phyloP scores from a whole-genome alignment of 1,140 invertebrate species.

The Cardiocondyla obscurior region DNA sequence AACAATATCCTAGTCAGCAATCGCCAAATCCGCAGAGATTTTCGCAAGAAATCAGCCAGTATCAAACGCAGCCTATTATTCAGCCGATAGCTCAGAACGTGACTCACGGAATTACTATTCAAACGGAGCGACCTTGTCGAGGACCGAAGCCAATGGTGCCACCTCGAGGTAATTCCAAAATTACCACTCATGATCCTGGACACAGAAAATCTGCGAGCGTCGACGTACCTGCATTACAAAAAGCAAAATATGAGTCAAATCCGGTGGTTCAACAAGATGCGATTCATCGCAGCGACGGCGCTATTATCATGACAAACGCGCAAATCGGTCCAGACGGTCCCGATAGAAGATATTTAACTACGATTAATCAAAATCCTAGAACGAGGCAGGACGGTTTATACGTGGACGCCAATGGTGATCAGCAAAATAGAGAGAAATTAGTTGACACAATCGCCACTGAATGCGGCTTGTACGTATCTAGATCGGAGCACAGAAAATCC shows the following conservation, averaged over 20 bases:
- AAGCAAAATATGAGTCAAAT: slow-evolving; percentile 55
- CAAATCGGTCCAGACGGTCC: slow-evolving; percentile 68
- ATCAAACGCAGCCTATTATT: slow-evolving; percentile 81
- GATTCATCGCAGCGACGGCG: slow-evolving; percentile 60
- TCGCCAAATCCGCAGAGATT: slow-evolving; percentile 81
- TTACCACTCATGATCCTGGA: slow-evolving; percentile 79
- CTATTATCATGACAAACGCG: slow-evolving; percentile 57
- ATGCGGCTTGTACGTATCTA: slow-evolving; percentile 76
- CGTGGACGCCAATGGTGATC: slow-evolving; percentile 78
- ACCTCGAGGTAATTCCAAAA: slow-evolving; percentile 82
- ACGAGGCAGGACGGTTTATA: slow-evolving; percentile 82
- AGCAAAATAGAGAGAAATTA: slow-evolving; percentile 69
- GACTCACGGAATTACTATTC: slow-evolving; percentile 65
- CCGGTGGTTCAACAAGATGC: slow-evolving; percentile 65
- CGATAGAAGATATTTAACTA: slow-evolving; percentile 73
- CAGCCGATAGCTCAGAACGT: slow-evolving; percentile 82
- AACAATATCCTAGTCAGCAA: slow-evolving; percentile 77
- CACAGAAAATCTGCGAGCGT: slow-evolving; percentile 76
- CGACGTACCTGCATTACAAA: slow-evolving; percentile 69
- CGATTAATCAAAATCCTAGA: slow-evolving; percentile 79
- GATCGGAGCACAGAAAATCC: slow-evolving; percentile 80
- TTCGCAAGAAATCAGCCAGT: slow-evolving; percentile 79
- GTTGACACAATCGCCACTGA: slow-evolving; percentile 71
- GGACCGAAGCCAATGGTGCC: slow-evolving; percentile 83
- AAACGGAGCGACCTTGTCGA: slow-evolving; percentile 72